Conservation (phyloP, 2,797 vertebrate genomes). For the Etheostoma perlongum region DNA sequence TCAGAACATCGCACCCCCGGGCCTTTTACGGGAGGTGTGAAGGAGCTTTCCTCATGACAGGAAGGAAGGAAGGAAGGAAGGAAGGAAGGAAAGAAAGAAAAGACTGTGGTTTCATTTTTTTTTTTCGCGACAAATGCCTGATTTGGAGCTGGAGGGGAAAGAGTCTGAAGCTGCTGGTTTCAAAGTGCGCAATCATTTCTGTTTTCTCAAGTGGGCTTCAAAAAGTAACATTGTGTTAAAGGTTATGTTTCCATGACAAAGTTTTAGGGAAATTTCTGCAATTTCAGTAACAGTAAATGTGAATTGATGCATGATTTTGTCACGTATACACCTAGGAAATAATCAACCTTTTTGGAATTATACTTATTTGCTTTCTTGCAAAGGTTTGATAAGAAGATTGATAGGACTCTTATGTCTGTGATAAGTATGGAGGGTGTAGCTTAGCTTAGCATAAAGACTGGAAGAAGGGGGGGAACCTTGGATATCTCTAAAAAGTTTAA, state of each 20-base stretch:
- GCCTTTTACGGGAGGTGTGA: constrained; percentile 68
- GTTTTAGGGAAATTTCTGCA: not conserved
- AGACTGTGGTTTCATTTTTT: constrained; percentile 8
- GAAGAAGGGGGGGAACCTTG: not conserved
- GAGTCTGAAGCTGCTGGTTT: constrained; percentile 7
- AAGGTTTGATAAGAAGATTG: not conserved
- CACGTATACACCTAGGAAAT: not conserved
- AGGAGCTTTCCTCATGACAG: constrained; percentile 64
- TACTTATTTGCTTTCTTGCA: not conserved
- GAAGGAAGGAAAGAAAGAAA: not conserved
- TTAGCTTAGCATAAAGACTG: not conserved
- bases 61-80: not conserved
- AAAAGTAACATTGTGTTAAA: not conserved
- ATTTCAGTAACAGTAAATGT: not conserved
- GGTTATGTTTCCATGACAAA: constrained; percentile 8
- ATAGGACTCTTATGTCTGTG: not conserved
- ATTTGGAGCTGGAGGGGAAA: constrained; percentile 22
- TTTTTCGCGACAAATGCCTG: not conserved
- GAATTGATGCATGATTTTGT: not conserved
- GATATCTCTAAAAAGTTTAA: not conserved
- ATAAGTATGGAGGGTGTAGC: not conserved
- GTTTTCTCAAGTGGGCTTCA: not conserved
- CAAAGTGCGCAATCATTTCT: not conserved
- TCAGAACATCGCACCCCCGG: constrained; percentile 71
- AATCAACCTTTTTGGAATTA: not conserved